Base-by-base conservation (phyloP, 2,888 invertebrate species). In the Lithophane socia region DNA sequence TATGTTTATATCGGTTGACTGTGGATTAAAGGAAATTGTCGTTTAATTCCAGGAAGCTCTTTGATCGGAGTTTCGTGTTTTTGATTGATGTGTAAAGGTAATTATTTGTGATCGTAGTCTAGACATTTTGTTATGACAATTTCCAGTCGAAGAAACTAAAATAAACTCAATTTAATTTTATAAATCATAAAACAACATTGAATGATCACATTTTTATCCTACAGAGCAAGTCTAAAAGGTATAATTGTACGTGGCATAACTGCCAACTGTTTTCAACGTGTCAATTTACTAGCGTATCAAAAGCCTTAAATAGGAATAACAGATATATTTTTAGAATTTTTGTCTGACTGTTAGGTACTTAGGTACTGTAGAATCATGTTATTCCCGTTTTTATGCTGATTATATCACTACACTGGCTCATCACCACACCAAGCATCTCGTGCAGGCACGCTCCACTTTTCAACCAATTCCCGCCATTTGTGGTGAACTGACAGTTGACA, bases 21-120 rank as follows among this genome's bases (percentile, higher is more conserved):
- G 44, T 13, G 13, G 42, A 8, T 29, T 60, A 37, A 3, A 60
- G 42, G 52, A 49, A 82, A 82, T 75, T 76, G 47, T 47, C 58
- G 13, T 75, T 75, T 75, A 42, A 18, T 82, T 75, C 37, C 12
- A 60, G 47, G 18, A 82, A 79, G 21, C 2, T n/a, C 13, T 44
- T 58, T 80, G 77, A 58, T 56, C 74, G 21, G 0, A 10, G 24
- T 10, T 81, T 64, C n/a, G 44, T 64, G 42, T 37, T 64, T 74
- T n/a, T 65, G 75, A 78, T 75, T 65, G 64, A 64, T 65, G 9
- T 58, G 2, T 24, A 7, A 60, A 52, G 24, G 21, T 12, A 74
- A 69, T 54, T 16, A 29, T 29, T 54, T 24, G 18, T 69, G 13
- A 18, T 42, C 7, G 5, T 49, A 42, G 16, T 12, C 21, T 47